A percentile compares a stretch with the other conserved stretches of the same genome.
These are phyloP conservation scores for Erannis defoliaria DNA, from an alignment of 2,888 invertebrate species.

Conservation along the genomic window DNA sequence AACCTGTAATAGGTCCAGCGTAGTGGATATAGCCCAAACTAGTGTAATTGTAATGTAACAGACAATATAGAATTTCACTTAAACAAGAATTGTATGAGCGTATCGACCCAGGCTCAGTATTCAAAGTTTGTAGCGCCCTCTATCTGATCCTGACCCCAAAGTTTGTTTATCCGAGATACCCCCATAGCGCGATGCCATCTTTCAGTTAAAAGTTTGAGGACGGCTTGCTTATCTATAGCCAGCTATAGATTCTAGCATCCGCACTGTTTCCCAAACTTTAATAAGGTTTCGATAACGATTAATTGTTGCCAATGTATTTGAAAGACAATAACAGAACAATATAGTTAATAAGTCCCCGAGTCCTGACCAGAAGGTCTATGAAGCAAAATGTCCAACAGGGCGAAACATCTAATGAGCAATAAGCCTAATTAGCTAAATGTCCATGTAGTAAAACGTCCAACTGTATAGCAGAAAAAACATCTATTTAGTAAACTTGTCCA, in stretches of 20 bases:
- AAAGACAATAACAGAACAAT: not conserved
- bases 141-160: conserved; percentile 41
- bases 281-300: conserved; percentile 7
- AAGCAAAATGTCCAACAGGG: too few relatives aligned
- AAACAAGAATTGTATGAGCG: not conserved
- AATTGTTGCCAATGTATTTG: not conserved
- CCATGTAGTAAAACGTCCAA: too few relatives aligned
- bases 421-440: too few relatives aligned
- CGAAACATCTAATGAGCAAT: too few relatives aligned
- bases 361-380: too few relatives aligned
- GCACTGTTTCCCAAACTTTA: conserved; percentile 3
- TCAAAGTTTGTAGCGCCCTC: conserved; percentile 20
- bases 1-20: too few relatives aligned
- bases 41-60: too few relatives aligned
- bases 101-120: conserved; percentile 4
- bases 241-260: conserved; percentile 1
- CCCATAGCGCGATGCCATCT: conserved; percentile 35
- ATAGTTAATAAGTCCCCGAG: too few relatives aligned
- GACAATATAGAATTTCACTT: too few relatives aligned
- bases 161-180: conserved; percentile 34
- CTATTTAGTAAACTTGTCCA: too few relatives aligned
- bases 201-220: conserved; percentile 40
- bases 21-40: too few relatives aligned
- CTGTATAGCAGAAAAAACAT: too few relatives aligned
- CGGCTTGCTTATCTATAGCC: conserved; percentile 24